Evolutionary conservation across 2,113 vertebrate species (phyloP).

Genomic region (Peromyscus californicus): DNA sequence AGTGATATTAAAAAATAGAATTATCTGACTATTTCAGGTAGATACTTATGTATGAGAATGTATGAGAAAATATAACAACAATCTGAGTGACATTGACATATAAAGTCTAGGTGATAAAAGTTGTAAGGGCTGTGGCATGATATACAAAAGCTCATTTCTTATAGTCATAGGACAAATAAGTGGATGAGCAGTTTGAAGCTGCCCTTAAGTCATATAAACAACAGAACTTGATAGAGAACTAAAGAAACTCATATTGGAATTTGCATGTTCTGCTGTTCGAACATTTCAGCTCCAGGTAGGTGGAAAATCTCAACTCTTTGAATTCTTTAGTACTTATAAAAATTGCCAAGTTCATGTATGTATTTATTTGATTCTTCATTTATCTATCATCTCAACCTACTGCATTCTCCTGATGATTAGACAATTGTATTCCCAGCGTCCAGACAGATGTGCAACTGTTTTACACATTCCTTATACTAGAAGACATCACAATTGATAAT

Average conservation of each 20-base stretch:
- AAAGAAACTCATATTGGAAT: not conserved
- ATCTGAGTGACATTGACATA: not conserved
- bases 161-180: not conserved
- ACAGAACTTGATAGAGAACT: not conserved
- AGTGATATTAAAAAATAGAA: not conserved
- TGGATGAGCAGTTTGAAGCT: not conserved
- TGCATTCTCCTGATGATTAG: not conserved
- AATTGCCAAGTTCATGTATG: not conserved
- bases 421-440: not conserved
- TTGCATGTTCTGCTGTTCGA: not conserved
- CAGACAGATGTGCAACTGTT: not conserved
- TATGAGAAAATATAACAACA: not conserved
- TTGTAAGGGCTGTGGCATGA: not conserved
- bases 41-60: not conserved
- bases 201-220: not conserved
- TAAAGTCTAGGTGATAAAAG: not conserved
- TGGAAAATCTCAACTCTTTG: not conserved
- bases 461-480: not conserved
- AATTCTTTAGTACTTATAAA: not conserved
- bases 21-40: not conserved
- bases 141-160: not conserved
- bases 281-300: not conserved
- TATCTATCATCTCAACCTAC: not conserved
- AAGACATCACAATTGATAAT: not conserved
- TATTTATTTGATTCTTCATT: not conserved